phyloP scores from a whole-genome alignment of 1,140 invertebrate species.

The Andricus grossulariae region DNA sequence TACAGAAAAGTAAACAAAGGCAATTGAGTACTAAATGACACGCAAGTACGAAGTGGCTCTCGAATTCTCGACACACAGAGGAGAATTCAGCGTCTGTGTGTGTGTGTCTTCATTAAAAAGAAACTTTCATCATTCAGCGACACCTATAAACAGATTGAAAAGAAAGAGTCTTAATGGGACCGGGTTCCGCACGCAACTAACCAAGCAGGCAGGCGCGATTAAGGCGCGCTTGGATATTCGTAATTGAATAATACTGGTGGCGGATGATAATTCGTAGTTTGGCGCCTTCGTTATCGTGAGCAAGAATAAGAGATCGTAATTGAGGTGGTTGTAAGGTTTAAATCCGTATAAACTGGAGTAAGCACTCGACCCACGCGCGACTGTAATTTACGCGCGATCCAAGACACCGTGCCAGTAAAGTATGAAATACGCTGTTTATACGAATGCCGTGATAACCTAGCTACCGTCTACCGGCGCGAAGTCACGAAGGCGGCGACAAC shows the following conservation, averaged over 20 bases:
- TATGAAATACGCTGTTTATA: conserved; percentile 15
- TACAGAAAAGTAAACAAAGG: no score
- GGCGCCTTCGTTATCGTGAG: neutral
- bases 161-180: conserved; percentile 12
- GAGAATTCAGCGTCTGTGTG: neutral
- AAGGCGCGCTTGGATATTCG: neutral
- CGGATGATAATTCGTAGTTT: conserved; percentile 2
- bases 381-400: conserved; percentile 9
- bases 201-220: neutral
- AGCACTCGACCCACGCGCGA: neutral
- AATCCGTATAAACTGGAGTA: conserved; percentile 17
- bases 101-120: neutral
- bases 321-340: neutral
- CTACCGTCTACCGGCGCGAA: neutral
- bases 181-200: conserved; percentile 5
- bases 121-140: neutral
- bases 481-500: conserved; percentile 21
- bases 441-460: conserved; percentile 4
- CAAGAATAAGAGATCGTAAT: neutral
- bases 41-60: no score
- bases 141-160: conserved; percentile 19
- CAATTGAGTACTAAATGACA: no score
- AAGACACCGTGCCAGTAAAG: conserved; percentile 3
- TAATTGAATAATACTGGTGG: conserved; percentile 24
- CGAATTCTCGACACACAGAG: no score